Base-by-base conservation (phyloP, 2,888 invertebrate species). In the Branchellion lobata region DNA sequence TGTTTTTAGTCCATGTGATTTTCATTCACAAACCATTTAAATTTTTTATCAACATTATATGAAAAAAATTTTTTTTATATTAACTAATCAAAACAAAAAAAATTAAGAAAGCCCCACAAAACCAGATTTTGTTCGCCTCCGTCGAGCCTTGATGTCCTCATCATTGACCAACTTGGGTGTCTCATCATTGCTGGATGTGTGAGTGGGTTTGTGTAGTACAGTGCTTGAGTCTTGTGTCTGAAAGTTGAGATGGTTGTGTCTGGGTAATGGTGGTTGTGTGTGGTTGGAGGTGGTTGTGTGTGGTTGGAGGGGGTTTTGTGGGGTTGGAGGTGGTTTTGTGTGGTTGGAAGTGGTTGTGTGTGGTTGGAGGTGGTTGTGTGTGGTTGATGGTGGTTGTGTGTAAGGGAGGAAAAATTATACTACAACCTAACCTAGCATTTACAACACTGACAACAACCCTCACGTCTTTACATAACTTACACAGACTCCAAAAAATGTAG, bases 291-390 rank as follows among this genome's bases (percentile, higher is more conserved):
- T 40, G 40, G 40, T 40, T 40, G 40, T 40, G 40, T 40, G 40
- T 40, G 40, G 40, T 40, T 5, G 40, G 40, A 14, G 14, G 40
- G 40, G 40, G 40, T 5, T 5, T 99, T 5, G 95, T 96, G 88
- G 98, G 98, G 88, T 90, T 99, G 73, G 98, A 97, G n/a, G 21
- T 96, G 96, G 86, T 97, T 99, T 93, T 93, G 98, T 80, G 94
- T 99, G 79, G 95, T 96, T 31, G 89, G 89, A 81, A 86, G 87
- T 84, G 88, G 88, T 82, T 85, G 87, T 85, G 29, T n/a, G 14
- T 29, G 29, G 14, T n/a, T 31, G 27, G 29, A 3, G 14, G 31
- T 14, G 14, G 11, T 24, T 68, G 68, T 29, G 68, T n/a, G 1
- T n/a, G 14, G 29, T 68, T 2, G 27, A 33, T 1, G 27, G 29